Conservation (phyloP, 1,140 invertebrate genomes). For the Dendroctonus ponderosae region DNA sequence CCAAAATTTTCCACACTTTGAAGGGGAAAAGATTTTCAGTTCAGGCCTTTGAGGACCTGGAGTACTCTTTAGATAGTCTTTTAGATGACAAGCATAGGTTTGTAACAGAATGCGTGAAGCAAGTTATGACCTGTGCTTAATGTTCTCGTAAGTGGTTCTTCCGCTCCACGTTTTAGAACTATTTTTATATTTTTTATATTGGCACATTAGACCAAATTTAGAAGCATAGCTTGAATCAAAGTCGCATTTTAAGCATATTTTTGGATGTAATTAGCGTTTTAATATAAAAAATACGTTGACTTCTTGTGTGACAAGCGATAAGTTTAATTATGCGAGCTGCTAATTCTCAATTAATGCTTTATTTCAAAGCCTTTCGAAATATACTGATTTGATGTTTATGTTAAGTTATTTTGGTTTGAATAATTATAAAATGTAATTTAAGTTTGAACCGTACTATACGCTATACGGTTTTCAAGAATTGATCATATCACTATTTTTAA, state of each 20-base stretch:
- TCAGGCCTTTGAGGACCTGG: constrained; percentile 42
- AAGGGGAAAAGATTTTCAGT: constrained; percentile 46
- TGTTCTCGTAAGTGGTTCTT: neutral
- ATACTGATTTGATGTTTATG: neutral
- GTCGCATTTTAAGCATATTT: constrained; percentile 15
- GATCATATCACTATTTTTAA: constrained; percentile 45
- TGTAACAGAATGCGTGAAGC: constrained; percentile 44
- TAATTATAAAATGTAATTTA: constrained; percentile 12
- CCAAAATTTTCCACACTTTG: constrained; percentile 43
- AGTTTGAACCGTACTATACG: constrained; percentile 13
- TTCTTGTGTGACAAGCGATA: neutral
- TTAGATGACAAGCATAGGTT: constrained; percentile 45
- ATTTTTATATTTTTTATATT: neutral
- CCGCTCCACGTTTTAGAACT: neutral
- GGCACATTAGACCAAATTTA: neutral
- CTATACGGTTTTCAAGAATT: constrained; percentile 44
- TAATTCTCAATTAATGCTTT: neutral
- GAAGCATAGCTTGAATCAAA: neutral
- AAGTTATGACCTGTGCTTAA: constrained; percentile 46
- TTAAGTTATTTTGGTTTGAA: constrained; percentile 1
- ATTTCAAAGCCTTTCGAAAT: neutral
- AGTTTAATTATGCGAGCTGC: neutral
- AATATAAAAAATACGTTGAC: neutral
- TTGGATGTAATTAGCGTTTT: neutral
- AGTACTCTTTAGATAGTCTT: constrained; percentile 38